Conservation (phyloP, 2,797 vertebrate genomes). For the Thalassophryne amazonica region DNA sequence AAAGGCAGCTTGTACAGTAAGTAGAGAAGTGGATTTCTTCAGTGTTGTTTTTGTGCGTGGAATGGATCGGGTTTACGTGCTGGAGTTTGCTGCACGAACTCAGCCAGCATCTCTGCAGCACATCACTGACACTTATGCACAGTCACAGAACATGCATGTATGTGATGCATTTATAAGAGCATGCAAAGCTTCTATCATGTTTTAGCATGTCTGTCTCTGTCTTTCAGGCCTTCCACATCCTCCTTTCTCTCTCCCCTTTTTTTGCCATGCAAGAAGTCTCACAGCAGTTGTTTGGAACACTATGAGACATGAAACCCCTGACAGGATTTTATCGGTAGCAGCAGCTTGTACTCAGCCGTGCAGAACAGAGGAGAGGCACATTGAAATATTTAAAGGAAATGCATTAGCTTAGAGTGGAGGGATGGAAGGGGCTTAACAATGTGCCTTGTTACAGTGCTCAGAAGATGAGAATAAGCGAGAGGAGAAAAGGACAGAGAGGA, state of each 20-base stretch:
- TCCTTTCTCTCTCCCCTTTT: constrained; percentile 6
- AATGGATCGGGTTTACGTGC: constrained; percentile 11
- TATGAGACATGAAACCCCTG: constrained; percentile 43
- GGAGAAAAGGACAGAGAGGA: background rate
- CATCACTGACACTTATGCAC: background rate
- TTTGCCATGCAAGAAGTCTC: constrained; percentile 14
- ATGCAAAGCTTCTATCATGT: constrained; percentile 14
- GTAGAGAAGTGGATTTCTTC: constrained; percentile 39
- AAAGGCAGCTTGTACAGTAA: constrained; percentile 20
- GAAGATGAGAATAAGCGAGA: constrained; percentile 34
- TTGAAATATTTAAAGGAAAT: constrained; percentile 81
- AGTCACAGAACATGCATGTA: background rate
- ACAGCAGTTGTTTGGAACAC: constrained; percentile 31
- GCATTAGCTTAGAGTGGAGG: constrained; percentile 72
- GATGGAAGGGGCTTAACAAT: constrained; percentile 38
- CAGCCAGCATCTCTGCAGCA: constrained; percentile 24
- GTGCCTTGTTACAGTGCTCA: constrained; percentile 54
- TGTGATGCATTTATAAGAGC: constrained; percentile 20
- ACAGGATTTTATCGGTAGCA: constrained; percentile 40
- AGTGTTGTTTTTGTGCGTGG: constrained; percentile 27
- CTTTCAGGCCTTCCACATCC: constrained; percentile 21
- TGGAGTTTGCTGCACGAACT: constrained; percentile 55
- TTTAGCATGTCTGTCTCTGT: constrained; percentile 25
- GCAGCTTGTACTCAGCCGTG: constrained; percentile 48
- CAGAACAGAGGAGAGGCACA: constrained; percentile 50